Base-by-base conservation (phyloP, 1,140 invertebrate species). In the Trachymyrmex septentrionalis region DNA sequence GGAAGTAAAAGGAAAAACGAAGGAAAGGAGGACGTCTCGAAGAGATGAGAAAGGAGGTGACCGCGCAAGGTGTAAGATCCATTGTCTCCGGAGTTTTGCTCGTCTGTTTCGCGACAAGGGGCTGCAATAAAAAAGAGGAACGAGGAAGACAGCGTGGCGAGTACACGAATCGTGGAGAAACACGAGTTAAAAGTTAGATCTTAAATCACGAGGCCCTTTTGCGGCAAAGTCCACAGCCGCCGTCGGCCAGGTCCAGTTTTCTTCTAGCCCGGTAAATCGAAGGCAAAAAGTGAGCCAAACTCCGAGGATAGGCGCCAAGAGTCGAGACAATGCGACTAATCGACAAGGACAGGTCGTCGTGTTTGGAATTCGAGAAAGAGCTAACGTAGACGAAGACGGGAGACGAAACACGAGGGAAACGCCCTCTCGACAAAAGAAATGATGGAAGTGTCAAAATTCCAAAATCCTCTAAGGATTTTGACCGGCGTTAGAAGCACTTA, bases 131-230 rank as follows among this genome's bases (percentile, higher is more conserved):
- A 92, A 86, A 77, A 89, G 76, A 61, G 38, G 24, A 85, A 82
- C 53, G 75, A 34, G 67, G 59, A 57, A 61, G 76, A 82, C 61
- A 84, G 48, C 66, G 44, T 55, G 48, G 78, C 34, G 78, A 59
- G 67, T 72, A 44, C 66, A 82, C 67, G 67, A 72, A 72, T 72
- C 14, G 66, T 59, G 69, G 69, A 64, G 81, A 81, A 86, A 86
- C 78, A 86, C 88, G 88, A 90, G 78, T 86, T 90, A 88, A 91
- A 89, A 88, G 92, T 91, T 93, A 90, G 91, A 91, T 91, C 92
- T 92, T 94, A 94, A 94, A 94, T 93, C 93, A 94, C 90, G 86
- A 3, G 63, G 38, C 86, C 85, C 50, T 27, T 88, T 88, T 88
- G 75, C 81, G 71, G 81, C 48, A 44, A 21, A 50, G 27, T 16